These are phyloP conservation scores for Triplophysa rosa DNA, from an alignment of 2,113 vertebrate genomes.

Conservation along the genomic window DNA sequence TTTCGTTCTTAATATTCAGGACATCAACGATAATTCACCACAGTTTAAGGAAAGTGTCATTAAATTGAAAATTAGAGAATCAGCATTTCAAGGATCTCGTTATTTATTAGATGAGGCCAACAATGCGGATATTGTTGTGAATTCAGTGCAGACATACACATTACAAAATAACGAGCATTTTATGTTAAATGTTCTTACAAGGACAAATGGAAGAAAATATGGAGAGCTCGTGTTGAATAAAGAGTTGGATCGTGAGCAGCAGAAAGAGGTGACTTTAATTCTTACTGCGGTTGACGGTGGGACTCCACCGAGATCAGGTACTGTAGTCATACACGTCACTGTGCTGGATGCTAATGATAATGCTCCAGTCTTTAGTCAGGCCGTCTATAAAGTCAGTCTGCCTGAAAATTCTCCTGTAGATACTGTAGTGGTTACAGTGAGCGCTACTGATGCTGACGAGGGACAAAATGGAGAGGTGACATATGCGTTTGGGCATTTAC, in stretches of 20 bases:
- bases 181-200: conserved; percentile 61
- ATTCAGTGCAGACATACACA: conserved; percentile 60
- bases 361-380: conserved; percentile 58
- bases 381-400: conserved; percentile 59
- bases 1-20: conserved; percentile 64
- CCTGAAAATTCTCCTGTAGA: conserved; percentile 60
- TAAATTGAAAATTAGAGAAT: conserved; percentile 64
- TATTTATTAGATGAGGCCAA: conserved; percentile 62
- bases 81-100: conserved; percentile 52
- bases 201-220: background rate
- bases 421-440: conserved; percentile 52
- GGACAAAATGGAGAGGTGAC: conserved; percentile 68
- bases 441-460: conserved; percentile 63
- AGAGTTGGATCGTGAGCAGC: conserved; percentile 61
- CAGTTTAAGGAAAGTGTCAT: conserved; percentile 55
- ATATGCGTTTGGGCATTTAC: conserved; percentile 56
- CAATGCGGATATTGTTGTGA: conserved; percentile 63
- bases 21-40: conserved; percentile 74
- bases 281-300: conserved; percentile 67
- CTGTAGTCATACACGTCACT: conserved; percentile 58
- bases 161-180: conserved; percentile 67
- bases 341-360: conserved; percentile 67
- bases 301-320: conserved; percentile 62
- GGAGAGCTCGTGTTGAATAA: conserved; percentile 55
- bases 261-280: conserved; percentile 51